Percentiles rank a stretch among this genome's conserved stretches.
Evolutionary conservation across 2,797 vertebrate genomes (phyloP).

Genomic region (Capromys pilorides): DNA sequence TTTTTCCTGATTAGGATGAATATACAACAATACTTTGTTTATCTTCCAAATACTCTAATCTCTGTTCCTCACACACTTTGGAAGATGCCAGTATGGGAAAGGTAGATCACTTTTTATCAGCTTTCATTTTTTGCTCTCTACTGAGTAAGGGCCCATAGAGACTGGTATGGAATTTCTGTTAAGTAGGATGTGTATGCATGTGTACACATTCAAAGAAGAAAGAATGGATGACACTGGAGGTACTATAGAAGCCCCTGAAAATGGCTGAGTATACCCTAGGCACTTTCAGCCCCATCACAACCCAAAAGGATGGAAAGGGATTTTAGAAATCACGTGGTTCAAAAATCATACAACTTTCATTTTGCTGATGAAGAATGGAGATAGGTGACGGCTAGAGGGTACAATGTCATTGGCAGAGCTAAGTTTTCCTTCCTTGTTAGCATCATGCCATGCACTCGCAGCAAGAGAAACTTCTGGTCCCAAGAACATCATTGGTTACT

Average conservation of each 20-base stretch:
- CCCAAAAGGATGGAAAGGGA: background rate
- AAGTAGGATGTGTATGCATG: background rate
- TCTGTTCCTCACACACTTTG: background rate
- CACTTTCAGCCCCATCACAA: background rate
- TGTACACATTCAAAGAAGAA: background rate
- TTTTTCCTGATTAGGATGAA: slow-evolving; percentile 48
- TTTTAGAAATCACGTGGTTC: slow-evolving; percentile 36
- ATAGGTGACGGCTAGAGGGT: background rate
- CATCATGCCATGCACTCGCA: background rate
- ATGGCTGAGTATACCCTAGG: background rate
- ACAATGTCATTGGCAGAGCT: background rate
- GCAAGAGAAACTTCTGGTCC: background rate
- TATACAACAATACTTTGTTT: background rate
- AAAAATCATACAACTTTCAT: background rate
- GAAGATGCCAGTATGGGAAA: slow-evolving; percentile 32
- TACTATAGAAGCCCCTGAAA: background rate
- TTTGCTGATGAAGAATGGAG: slow-evolving; percentile 38
- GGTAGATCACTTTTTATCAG: background rate
- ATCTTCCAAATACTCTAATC: background rate
- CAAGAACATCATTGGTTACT: background rate
- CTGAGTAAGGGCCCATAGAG: background rate
- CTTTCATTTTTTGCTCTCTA: background rate
- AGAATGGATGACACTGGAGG: background rate
- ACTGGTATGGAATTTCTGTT: background rate
- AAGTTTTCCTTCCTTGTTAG: background rate